Base-by-base conservation (phyloP, 1,140 invertebrate genomes). In the Teleogryllus occipitalis region DNA sequence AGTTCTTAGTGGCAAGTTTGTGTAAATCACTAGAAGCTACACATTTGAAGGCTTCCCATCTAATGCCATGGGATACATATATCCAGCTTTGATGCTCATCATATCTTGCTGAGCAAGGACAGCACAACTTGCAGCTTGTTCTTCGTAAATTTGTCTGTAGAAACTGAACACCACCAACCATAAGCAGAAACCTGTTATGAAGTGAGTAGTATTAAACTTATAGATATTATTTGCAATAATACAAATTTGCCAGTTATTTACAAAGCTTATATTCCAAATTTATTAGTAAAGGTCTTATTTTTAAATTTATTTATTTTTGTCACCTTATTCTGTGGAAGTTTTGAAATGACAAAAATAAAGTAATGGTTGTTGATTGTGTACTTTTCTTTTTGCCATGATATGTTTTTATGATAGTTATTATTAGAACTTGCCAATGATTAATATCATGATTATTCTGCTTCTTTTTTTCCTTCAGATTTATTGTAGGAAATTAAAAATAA, bases 91-190 rank as follows among this genome's bases (percentile, higher is more conserved):
- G 18, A 75, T 75, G n/a, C 73, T 48, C 27, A 14, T 79, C 8
- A 72, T 21, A 27, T 79, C 78, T 75, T 75, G 78, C 14, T 79
- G 73, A 21, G 47, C 54, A 21, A 79, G 46, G 47, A 74, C 47
- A 22, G 74, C 46, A 21, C 78, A 79, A 47, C 73, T 75, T 46
- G 73, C 21, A 49, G 10, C 48, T 75, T 79, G 78, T 8, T 74
- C 78, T 75, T 75, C 80, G 39, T 75, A 78, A 14, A 80, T 46
- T 39, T 80, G 73, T 15, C 80, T 18, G 81, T 89, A 89, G 47
- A 86, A 86, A 75, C 87, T 88, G 79, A 88, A 89, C 0, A 89
- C 88, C 3, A 87, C 86, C 21, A 88, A 84, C 87, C 87, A 88
- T 72, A 87, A 81, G 82, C 87, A 88, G 77, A 87, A 84, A 65